A percentile compares a stretch with the other conserved stretches of the same genome.
These are phyloP conservation scores for Thymelicus sylvestris DNA, from an alignment of 2,888 invertebrate species.

Conservation along the genomic window DNA sequence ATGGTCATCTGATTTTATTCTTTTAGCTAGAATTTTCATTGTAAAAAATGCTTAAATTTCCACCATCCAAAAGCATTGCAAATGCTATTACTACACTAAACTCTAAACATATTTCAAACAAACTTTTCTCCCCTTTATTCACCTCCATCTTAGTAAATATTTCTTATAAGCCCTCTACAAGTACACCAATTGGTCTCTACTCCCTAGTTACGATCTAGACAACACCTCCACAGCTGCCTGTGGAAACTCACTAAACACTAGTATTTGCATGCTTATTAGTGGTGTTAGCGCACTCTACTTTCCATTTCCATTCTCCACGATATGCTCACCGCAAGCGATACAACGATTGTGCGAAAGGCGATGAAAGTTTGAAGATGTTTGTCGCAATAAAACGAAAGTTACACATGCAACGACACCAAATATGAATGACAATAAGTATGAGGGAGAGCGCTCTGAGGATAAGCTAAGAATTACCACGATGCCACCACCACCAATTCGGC, in stretches of 20 bases:
- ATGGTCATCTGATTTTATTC: too few relatives aligned
- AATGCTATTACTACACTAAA: too few relatives aligned
- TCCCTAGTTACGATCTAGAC: constrained; percentile 10
- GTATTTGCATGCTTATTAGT: constrained; percentile 65
- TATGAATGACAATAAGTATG: constrained; percentile 17
- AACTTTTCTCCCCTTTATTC: too few relatives aligned
- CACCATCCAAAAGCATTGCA: too few relatives aligned
- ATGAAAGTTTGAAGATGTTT: constrained; percentile 9
- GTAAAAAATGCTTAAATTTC: too few relatives aligned
- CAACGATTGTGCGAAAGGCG: constrained; percentile 1
- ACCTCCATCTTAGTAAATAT: too few relatives aligned
- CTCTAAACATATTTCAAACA: too few relatives aligned
- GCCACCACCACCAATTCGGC: too few relatives aligned
- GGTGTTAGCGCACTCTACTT: constrained; percentile 64
- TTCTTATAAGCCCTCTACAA: too few relatives aligned
- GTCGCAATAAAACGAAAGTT: constrained; percentile 14
- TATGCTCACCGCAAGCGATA: constrained; percentile 19
- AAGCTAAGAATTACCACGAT: too few relatives aligned
- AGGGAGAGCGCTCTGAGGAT: background rate
- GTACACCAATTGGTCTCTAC: too few relatives aligned
- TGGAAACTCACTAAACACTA: constrained; percentile 63
- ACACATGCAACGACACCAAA: background rate
- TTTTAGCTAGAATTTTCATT: too few relatives aligned
- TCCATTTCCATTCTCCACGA: constrained; percentile 50
- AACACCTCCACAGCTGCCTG: constrained; percentile 50